Evolutionary conservation across 2,113 vertebrate species (phyloP).

Genomic region (Ranitomeya variabilis): DNA sequence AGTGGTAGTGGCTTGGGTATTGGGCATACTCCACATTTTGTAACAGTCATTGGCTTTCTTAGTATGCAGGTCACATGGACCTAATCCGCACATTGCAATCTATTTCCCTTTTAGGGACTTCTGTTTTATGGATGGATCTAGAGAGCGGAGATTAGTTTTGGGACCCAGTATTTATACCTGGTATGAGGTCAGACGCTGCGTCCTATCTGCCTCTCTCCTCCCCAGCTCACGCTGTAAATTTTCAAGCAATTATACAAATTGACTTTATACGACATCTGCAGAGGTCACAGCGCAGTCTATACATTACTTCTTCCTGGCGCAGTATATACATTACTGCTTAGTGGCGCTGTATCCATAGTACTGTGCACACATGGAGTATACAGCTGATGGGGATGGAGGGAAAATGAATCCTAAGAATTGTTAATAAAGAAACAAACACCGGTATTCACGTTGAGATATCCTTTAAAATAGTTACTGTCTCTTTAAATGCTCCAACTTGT

Average conservation of each 20-base stretch:
- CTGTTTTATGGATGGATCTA: conserved; percentile 26
- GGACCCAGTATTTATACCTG: conserved; percentile 40
- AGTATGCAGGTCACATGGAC: conserved; percentile 15
- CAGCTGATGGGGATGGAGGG: background rate
- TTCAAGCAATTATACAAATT: conserved; percentile 49
- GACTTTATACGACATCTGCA: conserved; percentile 41
- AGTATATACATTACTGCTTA: conserved; percentile 30
- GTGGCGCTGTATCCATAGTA: background rate
- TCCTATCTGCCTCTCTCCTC: conserved; percentile 14
- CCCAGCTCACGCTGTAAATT: conserved; percentile 27
- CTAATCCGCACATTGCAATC: background rate
- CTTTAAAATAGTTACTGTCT: background rate
- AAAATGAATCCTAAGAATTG: background rate
- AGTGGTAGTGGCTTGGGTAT: too few relatives aligned
- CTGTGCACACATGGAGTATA: background rate
- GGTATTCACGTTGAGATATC: background rate
- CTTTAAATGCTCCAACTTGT: conserved; percentile 6
- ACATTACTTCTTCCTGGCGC: background rate
- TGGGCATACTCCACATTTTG: background rate
- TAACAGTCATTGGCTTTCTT: background rate
- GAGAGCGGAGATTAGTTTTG: conserved; percentile 30
- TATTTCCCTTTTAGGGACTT: conserved; percentile 11
- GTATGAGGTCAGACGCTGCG: conserved; percentile 27
- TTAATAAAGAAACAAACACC: background rate
- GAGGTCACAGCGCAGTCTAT: conserved; percentile 36